phyloP scores from a whole-genome alignment of 2,113 vertebrate genomes.

The Polypterus bichir region DNA sequence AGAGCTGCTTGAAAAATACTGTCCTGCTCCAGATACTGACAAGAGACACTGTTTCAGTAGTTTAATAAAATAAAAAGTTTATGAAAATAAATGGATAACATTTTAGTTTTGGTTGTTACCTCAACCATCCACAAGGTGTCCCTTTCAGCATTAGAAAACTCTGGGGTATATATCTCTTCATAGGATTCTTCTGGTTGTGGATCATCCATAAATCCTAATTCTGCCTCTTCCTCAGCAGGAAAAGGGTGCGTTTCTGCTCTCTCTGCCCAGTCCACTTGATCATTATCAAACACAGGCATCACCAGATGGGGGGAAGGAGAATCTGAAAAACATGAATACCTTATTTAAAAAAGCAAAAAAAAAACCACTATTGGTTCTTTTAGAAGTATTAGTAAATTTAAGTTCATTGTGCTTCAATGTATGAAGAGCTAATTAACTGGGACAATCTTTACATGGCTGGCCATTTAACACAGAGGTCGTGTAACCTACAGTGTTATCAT shows the following conservation, averaged over 20 bases:
- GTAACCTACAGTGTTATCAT: no score
- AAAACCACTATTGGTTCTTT: background rate
- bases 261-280: constrained; percentile 50
- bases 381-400: background rate
- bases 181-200: constrained; percentile 55
- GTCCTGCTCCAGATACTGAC: no score
- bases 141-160: constrained; percentile 53
- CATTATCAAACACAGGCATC: constrained; percentile 43
- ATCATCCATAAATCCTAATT: constrained; percentile 61
- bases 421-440: no score
- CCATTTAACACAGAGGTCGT: no score
- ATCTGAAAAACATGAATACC: constrained; percentile 28
- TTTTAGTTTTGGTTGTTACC: constrained; percentile 24
- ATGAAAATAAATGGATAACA: background rate
- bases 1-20: no score
- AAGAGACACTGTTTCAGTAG: no score
- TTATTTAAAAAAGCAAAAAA: background rate
- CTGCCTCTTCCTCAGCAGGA: constrained; percentile 51
- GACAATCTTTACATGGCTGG: no score
- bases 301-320: constrained; percentile 45
- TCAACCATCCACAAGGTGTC: constrained; percentile 56
- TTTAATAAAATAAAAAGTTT: background rate
- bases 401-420: no score
- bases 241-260: constrained; percentile 51
- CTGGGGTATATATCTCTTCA: constrained; percentile 57